Evolutionary conservation across 2,888 invertebrate genomes (phyloP), one percentile per base, ranked within the genome.

Genomic region (Lithophane socia): DNA sequence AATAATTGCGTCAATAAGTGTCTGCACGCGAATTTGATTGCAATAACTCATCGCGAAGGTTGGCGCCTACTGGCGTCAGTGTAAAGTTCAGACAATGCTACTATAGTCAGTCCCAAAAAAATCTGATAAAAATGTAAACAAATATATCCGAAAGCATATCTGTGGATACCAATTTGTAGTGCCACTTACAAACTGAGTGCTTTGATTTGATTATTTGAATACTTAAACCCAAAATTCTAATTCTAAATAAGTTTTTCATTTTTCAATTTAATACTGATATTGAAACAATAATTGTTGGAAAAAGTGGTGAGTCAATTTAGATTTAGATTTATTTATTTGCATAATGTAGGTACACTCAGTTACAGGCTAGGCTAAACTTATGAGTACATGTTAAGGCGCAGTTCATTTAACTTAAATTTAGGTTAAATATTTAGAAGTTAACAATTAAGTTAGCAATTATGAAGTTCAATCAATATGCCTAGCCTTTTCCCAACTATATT

Each of bases 21-120:
- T 70, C 47, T 66, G 60, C 74, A 77, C 79, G 80, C 85, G 80
- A 84, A 83, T 80, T 79, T 80, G 37, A 86, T 87, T 87, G 82
- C 49, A 42, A 71, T 80, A 86, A 86, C 66, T 83, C 73, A 58
- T 54, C 12, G 18, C 29, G 84, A 87, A 87, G 87, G 86, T 77
- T 75, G 60, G 42, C 42, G 83, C 24, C 47, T 52, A 52, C 49
- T 60, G 29, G 52, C 56, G 18, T 42, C 68, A 16, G 72, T 66
- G 42, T 72, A 82, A 71, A 69, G 65, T 82, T 65, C 65, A 56
- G 47, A 49, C 58, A 7, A 4, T 24, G 8, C 37, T 37, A 37
- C 10, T 67, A 52, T 21, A 52, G 21, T 52, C 52, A n/a, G 21
- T 5, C 29, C 21, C 1, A 52, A 52, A 67, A 37, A 0, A 9